Percentiles rank a stretch among this genome's conserved stretches.
Conservation (phyloP, 2,113 vertebrate species). For the Sprattus sprattus region DNA sequence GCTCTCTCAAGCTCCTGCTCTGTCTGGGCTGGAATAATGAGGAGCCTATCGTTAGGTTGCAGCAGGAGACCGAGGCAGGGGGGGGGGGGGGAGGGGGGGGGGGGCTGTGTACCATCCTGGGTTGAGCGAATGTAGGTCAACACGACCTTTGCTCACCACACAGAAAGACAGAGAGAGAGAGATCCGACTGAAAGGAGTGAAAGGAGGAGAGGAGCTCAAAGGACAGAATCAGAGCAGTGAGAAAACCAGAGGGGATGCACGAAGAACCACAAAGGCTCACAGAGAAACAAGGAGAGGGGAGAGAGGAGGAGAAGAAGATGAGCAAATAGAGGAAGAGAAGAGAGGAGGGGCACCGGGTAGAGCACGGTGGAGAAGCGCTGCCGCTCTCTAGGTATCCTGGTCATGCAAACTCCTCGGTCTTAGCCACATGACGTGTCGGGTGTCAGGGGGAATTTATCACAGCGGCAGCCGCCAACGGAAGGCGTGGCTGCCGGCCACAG, state of each 20-base stretch:
- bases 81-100: slow-evolving; percentile 15
- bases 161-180: slow-evolving; percentile 34
- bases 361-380: neutral
- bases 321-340: neutral
- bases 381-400: neutral
- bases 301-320: neutral
- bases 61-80: slow-evolving; percentile 14
- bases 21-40: slow-evolving; percentile 29
- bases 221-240: slow-evolving; percentile 10
- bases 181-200: neutral
- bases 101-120: slow-evolving; percentile 35
- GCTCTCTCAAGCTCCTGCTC: neutral
- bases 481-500: slow-evolving; percentile 1
- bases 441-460: neutral
- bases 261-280: neutral
- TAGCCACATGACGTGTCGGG: neutral
- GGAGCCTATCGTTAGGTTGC: slow-evolving; percentile 24
- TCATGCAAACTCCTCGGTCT: neutral
- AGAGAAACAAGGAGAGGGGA: neutral
- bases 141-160: slow-evolving; percentile 47
- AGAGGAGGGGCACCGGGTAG: neutral
- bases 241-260: neutral
- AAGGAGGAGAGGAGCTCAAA: neutral
- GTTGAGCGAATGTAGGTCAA: slow-evolving; percentile 47
- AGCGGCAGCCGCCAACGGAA: neutral